Evolutionary conservation across 2,113 vertebrate genomes (phyloP), one percentile per base, ranked within the genome.

Genomic region (Xiphophorus hellerii): DNA sequence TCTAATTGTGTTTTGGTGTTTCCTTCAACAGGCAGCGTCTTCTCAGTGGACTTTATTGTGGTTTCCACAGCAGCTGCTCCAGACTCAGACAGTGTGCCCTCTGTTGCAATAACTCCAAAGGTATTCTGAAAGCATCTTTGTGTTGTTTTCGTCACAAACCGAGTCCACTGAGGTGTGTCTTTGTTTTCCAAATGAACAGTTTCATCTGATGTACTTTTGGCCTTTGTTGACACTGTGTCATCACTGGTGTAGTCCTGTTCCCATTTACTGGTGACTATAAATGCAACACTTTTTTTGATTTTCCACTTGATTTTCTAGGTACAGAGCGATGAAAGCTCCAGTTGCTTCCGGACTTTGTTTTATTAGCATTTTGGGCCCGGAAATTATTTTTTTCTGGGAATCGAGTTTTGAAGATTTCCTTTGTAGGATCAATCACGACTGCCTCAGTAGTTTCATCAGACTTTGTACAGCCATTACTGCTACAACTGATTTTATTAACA

Each of bases 1-100:
- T 79, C 69, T 83, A 87, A 82, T 78, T 82, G 76, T 74, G 76
- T 76, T 84, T 75, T 69, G 69, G 37, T 67, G 8, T 77, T 82
- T 69, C 76, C 74, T 69, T 63, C 61, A 29, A 30, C n/a, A 30
- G 71, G 30, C 74, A 64, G 11, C 20, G 67, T 67, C 62, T 14
- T 6, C 62, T 72, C 68, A 60, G 54, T 29, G 60, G 70, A 71
- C 71, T 86, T 77, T 66, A 61, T 71, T 70, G 33, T 74, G 62
- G 27, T 66, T 20, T 74, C 60, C 20, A 28, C 44, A 28, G 65
- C 42, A 51, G 62, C 70, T 77, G 62, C 64, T 77, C 74, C 63
- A 22, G 71, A 66, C 78, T 85, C 82, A 71, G 78, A 71, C 73
- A 70, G 75, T 64, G 31, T 82, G 69, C 84, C 82, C 80, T 79